These are phyloP conservation scores for Saccostrea echinata DNA, from an alignment of 1,140 invertebrate species.

Conservation along the genomic window DNA sequence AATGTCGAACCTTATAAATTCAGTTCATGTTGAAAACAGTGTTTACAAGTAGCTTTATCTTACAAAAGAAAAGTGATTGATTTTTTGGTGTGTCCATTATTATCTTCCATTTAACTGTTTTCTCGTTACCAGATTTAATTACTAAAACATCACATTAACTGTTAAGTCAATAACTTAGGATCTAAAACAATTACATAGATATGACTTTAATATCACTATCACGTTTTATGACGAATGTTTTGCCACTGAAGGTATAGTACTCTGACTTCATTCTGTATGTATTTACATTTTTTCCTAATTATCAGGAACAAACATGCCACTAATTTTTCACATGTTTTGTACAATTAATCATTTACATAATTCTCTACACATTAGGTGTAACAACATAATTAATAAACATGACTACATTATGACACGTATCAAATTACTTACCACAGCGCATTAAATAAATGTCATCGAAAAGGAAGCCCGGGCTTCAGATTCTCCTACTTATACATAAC, in stretches of 20 bases:
- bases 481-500: background rate
- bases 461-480: background rate
- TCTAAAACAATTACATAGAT: background rate
- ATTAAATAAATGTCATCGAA: constrained; percentile 13
- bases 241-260: background rate
- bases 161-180: background rate
- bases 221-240: background rate
- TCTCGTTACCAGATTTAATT: background rate
- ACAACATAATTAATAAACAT: constrained; percentile 28
- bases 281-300: background rate
- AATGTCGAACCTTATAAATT: constrained; percentile 13
- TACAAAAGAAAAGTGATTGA: background rate
- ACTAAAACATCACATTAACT: constrained; percentile 15
- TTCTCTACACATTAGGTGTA: constrained; percentile 10
- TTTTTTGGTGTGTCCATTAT: constrained; percentile 16
- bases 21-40: constrained; percentile 17
- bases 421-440: background rate
- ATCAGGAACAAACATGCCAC: background rate
- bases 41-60: constrained; percentile 13
- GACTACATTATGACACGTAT: background rate
- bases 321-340: background rate
- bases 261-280: background rate
- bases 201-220: background rate
- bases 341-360: background rate
- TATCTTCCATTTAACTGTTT: constrained; percentile 5